phyloP scores from a whole-genome alignment of 2,888 invertebrate genomes.

The Acleris sparsana region DNA sequence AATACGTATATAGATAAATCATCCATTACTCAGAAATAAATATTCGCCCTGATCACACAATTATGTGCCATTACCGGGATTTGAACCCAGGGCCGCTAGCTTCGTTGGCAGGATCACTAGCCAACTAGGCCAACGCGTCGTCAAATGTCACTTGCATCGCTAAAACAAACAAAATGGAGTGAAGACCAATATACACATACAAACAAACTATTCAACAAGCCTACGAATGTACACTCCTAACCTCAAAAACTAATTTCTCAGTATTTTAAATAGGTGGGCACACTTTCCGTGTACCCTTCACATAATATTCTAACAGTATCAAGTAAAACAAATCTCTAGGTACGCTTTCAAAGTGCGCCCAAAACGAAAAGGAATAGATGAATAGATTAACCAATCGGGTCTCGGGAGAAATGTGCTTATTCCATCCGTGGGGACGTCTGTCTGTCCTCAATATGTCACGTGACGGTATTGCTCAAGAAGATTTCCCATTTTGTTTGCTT shows the following conservation, averaged over 20 bases:
- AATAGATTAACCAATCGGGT: conserved; percentile 21
- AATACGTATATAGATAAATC: no score
- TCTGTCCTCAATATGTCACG: conserved; percentile 17
- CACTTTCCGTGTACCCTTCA: no score
- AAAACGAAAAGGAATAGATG: conserved; percentile 10
- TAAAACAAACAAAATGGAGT: neutral
- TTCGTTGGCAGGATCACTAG: no score
- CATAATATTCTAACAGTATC: neutral
- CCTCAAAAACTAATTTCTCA: no score
- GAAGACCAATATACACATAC: neutral
- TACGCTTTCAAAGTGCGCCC: neutral
- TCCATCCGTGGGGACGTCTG: neutral
- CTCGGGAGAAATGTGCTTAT: conserved; percentile 26
- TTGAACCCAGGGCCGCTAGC: no score
- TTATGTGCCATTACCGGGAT: no score
- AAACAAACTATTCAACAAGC: no score
- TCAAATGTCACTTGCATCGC: no score
- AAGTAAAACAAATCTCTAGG: neutral
- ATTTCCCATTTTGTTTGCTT: neutral
- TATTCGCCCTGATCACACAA: no score
- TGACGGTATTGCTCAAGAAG: neutral
- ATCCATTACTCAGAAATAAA: no score
- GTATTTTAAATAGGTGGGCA: no score
- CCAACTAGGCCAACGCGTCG: no score
- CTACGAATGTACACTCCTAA: neutral